phyloP scores from a whole-genome alignment of 1,140 invertebrate species.

The Drosophila setifemur region DNA sequence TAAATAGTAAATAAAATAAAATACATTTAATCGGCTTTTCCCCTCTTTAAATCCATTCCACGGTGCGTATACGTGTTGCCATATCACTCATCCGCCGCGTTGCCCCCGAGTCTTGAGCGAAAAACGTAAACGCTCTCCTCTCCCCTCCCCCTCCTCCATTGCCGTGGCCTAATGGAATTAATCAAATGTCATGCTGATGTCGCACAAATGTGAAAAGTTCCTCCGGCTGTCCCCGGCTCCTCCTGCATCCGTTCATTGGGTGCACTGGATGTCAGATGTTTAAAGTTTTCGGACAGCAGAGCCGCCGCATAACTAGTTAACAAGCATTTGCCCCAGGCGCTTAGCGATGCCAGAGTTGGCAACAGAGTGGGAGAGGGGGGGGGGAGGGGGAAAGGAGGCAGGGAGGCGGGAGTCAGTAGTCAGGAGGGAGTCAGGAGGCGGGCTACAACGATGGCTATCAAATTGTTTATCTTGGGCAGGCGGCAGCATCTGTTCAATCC shows the following conservation, averaged over 20 bases:
- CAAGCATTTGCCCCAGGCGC: constrained; percentile 46
- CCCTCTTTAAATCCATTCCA: neutral
- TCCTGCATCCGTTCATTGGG: constrained; percentile 44
- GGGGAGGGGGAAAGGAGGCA: neutral
- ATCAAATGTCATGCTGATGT: constrained; percentile 67
- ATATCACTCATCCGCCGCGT: constrained; percentile 24
- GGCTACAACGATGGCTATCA: constrained; percentile 27
- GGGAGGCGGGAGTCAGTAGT: neutral
- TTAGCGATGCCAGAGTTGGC: neutral
- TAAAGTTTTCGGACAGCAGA: constrained; percentile 53
- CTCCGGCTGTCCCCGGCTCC: neutral
- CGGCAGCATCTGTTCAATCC: constrained; percentile 60
- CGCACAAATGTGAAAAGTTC: constrained; percentile 42
- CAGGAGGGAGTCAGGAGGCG: neutral
- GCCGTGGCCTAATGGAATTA: constrained; percentile 56
- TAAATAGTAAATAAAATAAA: neutral
- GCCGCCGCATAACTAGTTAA: constrained; percentile 47
- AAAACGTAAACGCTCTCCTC: constrained; percentile 3
- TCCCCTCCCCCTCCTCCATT: neutral
- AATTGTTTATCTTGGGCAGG: constrained; percentile 58
- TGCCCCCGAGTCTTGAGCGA: constrained; percentile 3
- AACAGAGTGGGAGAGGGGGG: neutral
- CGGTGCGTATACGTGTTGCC: constrained; percentile 25
- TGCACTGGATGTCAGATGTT: constrained; percentile 57
- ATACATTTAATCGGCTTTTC: neutral